phyloP scores from a whole-genome alignment of 2,888 invertebrate genomes.

The Piscicola geometra region DNA sequence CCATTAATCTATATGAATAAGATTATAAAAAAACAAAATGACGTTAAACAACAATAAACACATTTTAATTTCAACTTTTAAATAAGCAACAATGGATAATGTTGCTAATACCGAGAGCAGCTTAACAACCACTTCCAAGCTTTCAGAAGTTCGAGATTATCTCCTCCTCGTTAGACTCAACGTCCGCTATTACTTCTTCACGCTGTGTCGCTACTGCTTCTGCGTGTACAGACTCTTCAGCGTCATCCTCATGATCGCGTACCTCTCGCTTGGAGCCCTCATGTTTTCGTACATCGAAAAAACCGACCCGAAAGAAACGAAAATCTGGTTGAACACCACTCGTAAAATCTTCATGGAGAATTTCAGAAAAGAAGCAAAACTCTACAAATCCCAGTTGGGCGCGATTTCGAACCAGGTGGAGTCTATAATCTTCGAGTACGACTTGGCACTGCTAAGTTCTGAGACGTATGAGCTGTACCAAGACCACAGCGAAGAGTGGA shows the following conservation, averaged over 20 bases:
- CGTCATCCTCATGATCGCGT: slow-evolving; percentile 8
- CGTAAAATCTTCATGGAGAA: not conserved
- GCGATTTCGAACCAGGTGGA: not conserved
- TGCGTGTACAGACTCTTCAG: slow-evolving; percentile 19
- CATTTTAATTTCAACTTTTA: too few relatives aligned
- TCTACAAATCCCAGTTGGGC: not conserved
- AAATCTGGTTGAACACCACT: not conserved
- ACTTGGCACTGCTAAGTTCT: not conserved
- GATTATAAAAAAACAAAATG: too few relatives aligned
- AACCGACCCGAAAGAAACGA: not conserved
- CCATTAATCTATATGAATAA: too few relatives aligned
- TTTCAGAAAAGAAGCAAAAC: slow-evolving; percentile 1
- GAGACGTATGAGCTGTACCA: not conserved
- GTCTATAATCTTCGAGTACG: not conserved
- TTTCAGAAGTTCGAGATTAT: too few relatives aligned
- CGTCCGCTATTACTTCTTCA: not conserved
- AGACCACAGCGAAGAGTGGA: not conserved
- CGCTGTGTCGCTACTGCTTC: not conserved
- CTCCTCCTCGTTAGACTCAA: too few relatives aligned
- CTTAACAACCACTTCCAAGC: too few relatives aligned
- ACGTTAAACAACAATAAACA: too few relatives aligned
- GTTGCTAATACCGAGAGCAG: too few relatives aligned
- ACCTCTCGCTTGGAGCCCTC: slow-evolving; percentile 4
- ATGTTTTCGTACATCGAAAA: slow-evolving; percentile 6
- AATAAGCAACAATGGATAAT: too few relatives aligned